Percentiles rank a stretch among this genome's conserved stretches.
Evolutionary conservation across 2,113 vertebrate species (phyloP).

Genomic region (Lagopus leucura): DNA sequence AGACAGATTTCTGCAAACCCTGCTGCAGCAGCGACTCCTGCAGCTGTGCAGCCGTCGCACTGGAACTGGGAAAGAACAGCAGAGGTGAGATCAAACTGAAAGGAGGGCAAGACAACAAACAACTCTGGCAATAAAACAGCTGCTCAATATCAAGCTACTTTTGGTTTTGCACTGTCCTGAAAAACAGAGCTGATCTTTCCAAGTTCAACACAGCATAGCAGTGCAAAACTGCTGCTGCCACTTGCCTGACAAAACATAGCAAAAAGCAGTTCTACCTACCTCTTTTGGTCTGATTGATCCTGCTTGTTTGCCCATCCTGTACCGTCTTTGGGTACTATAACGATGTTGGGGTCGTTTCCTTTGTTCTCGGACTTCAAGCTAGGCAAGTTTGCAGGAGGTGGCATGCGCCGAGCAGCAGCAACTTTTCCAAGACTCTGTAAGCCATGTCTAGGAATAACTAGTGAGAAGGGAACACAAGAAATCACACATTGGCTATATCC

Average conservation of each 20-base stretch:
- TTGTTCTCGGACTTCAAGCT: slow-evolving; percentile 99
- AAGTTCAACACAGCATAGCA: not conserved
- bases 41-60: slow-evolving; percentile 93
- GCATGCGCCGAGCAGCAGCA: slow-evolving; percentile 98
- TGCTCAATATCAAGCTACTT: not conserved
- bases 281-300: slow-evolving; percentile 99
- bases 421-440: slow-evolving; percentile 99
- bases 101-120: not conserved
- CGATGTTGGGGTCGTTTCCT: slow-evolving; percentile 99
- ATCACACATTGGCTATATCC: not conserved
- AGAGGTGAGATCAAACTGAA: not conserved
- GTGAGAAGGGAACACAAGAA: not conserved
- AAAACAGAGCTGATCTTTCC: not conserved
- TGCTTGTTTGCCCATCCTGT: slow-evolving; percentile 99
- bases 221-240: not conserved
- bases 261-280: slow-evolving; percentile 68
- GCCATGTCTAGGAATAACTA: slow-evolving; percentile 99
- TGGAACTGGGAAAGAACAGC: slow-evolving; percentile 84
- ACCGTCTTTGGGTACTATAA: slow-evolving; percentile 99
- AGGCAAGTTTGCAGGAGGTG: slow-evolving; percentile 98
- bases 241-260: not conserved
- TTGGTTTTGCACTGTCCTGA: rapidly evolving
- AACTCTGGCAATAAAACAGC: not conserved
- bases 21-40: slow-evolving; percentile 96
- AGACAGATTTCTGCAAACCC: slow-evolving; percentile 99